A percentile compares a stretch with the other conserved stretches of the same genome.
These are phyloP conservation scores for Tokudaia tokunoshimensis DNA, from an alignment of 2,797 vertebrate genomes.

Conservation along the genomic window DNA sequence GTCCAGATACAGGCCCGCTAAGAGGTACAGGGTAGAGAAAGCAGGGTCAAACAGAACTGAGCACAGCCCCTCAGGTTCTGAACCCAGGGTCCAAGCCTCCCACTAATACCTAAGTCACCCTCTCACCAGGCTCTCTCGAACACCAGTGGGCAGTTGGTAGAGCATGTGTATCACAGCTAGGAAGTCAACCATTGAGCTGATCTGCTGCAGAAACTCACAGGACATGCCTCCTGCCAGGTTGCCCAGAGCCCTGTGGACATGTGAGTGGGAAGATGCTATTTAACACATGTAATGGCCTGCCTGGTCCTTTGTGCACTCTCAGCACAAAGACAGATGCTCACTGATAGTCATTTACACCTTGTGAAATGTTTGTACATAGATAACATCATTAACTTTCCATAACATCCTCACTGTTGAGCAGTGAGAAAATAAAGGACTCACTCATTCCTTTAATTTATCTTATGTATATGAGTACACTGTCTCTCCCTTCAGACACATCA, in stretches of 20 bases:
- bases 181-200: constrained; percentile 89
- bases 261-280: constrained; percentile 34
- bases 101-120: constrained; percentile 71
- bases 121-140: constrained; percentile 89
- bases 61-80: background rate
- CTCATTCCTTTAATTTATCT: too few relatives aligned
- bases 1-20: constrained; percentile 93
- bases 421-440: constrained; percentile 51
- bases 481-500: too few relatives aligned
- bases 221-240: constrained; percentile 91
- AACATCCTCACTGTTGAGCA: constrained; percentile 28
- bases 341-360: constrained; percentile 7
- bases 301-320: constrained; percentile 38
- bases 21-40: constrained; percentile 56
- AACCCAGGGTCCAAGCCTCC: background rate
- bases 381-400: constrained; percentile 45
- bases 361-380: constrained; percentile 42
- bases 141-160: constrained; percentile 88
- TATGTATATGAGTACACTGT: too few relatives aligned
- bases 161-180: constrained; percentile 90
- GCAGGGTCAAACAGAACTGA: constrained; percentile 7
- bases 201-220: constrained; percentile 91
- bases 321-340: constrained; percentile 49
- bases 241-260: constrained; percentile 89
- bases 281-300: constrained; percentile 31